Evolutionary conservation across 2,113 vertebrate species (phyloP), one percentile per base, ranked within the genome.

Genomic region (Corythornis madagascariensis): DNA sequence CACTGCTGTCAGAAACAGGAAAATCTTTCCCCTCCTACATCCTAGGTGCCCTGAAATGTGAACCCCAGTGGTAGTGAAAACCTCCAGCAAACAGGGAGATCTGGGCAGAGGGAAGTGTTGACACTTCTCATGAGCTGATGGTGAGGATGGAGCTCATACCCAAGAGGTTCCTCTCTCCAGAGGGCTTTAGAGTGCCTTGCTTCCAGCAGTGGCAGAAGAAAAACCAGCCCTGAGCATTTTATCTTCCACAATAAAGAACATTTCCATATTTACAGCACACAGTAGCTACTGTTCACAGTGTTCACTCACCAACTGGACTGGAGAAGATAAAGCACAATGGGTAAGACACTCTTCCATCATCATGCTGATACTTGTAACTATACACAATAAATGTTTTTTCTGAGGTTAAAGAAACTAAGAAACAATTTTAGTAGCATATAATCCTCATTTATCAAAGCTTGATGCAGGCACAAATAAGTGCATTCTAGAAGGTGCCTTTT

Each of bases 241-340:
- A 66, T 25, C 31, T 80, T 69, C 50, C 28, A 40, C 0, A 66
- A 33, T 33, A 83, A 63, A 85, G 8, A 69, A 35, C 9, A 70
- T n/a, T 38, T 38, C 55, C 25, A 2, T 14, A 47, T 69, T 81
- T 52, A 79, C 35, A 89, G 33, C 31, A 61, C 24, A 16, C 0
- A 45, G 18, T 7, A 81, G 26, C 57, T 28, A 33, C 19, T 13
- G 17, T 85, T 82, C 31, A 28, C 45, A 75, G 5, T 7, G 53
- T 61, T 73, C 48, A 97, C 98, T 98, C 97, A 99, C 99, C 99
- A 55, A 98, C 98, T 64, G 99, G 99, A 93, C 99, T 99, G 95
- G 98, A 99, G 98, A 99, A 99, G 96, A 99, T 99, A 97, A 99
- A 99, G 96, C 99, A 99, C 89, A 99, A 96, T 1, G 99, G 99